Evolutionary conservation across 2,113 vertebrate genomes (phyloP).

Genomic region (Oncorhynchus tshawytscha): DNA sequence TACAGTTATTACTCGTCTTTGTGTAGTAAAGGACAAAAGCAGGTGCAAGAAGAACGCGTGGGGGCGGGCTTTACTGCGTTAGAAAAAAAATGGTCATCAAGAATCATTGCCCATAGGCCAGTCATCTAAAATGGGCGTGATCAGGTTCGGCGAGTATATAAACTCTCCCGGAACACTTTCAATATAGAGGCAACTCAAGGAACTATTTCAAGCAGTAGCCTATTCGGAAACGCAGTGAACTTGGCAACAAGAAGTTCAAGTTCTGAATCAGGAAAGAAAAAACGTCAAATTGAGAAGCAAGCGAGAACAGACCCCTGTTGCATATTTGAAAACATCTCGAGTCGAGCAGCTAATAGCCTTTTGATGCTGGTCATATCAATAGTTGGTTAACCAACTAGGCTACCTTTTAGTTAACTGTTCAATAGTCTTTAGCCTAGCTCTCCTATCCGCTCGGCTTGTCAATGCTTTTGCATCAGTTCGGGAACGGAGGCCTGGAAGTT

Average conservation of each 20-base stretch:
- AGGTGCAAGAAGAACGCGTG: slow-evolving; percentile 62
- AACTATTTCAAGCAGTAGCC: background rate
- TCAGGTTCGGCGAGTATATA: slow-evolving; percentile 31
- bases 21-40: slow-evolving; percentile 73
- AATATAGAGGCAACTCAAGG: background rate
- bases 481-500: slow-evolving; percentile 76
- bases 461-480: slow-evolving; percentile 77
- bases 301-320: background rate
- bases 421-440: slow-evolving; percentile 13
- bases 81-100: background rate
- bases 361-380: background rate
- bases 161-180: slow-evolving; percentile 7
- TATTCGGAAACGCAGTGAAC: background rate
- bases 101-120: slow-evolving; percentile 37
- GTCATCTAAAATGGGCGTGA: slow-evolving; percentile 24
- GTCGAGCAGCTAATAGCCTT: background rate
- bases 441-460: slow-evolving; percentile 30
- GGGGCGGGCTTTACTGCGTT: slow-evolving; percentile 16
- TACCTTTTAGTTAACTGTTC: background rate
- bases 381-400: background rate
- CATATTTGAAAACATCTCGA: background rate
- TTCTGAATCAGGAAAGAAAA: background rate
- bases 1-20: slow-evolving; percentile 50
- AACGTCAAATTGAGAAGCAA: background rate
- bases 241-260: background rate